Percentiles rank a stretch among this genome's conserved stretches.
phyloP scores from a whole-genome alignment of 2,113 vertebrate genomes.

The Tupaia tana region DNA sequence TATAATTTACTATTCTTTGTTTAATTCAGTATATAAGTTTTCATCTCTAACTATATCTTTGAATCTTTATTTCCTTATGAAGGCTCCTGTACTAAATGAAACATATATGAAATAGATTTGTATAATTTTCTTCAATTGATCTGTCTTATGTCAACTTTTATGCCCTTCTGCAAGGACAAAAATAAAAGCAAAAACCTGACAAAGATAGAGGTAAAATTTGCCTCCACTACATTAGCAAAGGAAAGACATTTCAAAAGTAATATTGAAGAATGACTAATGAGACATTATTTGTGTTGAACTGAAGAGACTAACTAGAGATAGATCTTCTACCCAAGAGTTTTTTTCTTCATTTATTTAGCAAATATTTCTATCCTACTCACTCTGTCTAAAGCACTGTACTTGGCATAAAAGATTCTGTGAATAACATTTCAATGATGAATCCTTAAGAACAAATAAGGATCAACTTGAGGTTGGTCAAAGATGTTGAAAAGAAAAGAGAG shows the following conservation, averaged over 20 bases:
- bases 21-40: neutral
- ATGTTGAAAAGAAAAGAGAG: neutral
- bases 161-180: neutral
- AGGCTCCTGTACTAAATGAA: neutral
- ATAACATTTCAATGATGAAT: neutral
- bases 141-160: neutral
- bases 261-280: conserved; percentile 6
- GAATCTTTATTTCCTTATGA: neutral
- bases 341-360: neutral
- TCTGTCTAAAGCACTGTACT: neutral
- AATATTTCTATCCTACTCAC: neutral
- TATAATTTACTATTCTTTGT: neutral
- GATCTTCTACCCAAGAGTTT: neutral
- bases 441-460: neutral
- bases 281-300: conserved; percentile 8
- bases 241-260: neutral
- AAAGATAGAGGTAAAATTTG: neutral
- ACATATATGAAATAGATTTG: neutral
- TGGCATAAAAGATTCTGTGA: neutral
- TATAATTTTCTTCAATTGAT: neutral
- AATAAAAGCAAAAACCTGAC: neutral
- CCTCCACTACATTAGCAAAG: neutral
- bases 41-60: neutral
- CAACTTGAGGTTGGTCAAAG: neutral
- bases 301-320: neutral